phyloP scores from a whole-genome alignment of 1,140 invertebrate species.

The Ceratosolen solmsi region DNA sequence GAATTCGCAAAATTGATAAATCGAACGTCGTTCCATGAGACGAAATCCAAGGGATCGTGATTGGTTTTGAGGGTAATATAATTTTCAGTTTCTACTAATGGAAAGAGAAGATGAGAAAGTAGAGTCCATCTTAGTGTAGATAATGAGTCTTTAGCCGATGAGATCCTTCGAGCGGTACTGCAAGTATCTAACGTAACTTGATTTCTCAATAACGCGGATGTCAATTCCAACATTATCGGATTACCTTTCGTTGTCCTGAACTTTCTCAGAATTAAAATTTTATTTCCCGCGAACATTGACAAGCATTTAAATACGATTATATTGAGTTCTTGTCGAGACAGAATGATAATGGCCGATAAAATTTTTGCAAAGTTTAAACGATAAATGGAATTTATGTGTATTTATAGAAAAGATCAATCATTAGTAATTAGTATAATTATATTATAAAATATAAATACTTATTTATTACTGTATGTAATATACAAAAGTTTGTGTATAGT shows the following conservation, averaged over 20 bases:
- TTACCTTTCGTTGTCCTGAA: not conserved
- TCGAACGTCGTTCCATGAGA: not conserved
- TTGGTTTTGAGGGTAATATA: constrained; percentile 43
- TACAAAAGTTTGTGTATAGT: too few species aligned
- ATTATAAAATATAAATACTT: too few species aligned
- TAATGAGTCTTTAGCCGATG: constrained; percentile 28
- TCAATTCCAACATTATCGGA: not conserved
- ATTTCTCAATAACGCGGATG: not conserved
- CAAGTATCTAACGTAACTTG: not conserved
- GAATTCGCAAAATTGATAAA: constrained; percentile 21
- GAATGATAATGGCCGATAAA: not conserved
- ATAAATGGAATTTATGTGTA: not conserved
- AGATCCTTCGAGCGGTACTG: not conserved
- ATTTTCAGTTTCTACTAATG: constrained; percentile 50
- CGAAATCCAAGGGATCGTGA: not conserved
- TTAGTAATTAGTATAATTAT: too few species aligned
- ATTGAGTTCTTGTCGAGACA: not conserved
- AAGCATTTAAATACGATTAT: constrained; percentile 13
- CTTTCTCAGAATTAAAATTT: not conserved
- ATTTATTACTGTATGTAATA: too few species aligned
- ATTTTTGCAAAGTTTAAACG: not conserved
- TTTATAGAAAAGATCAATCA: too few species aligned
- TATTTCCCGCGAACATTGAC: not conserved
- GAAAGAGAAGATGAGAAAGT: not conserved
- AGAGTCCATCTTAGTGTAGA: not conserved